Percentiles rank a stretch among this genome's conserved stretches.
These are phyloP conservation scores for Eurystomus glaucurus DNA, from an alignment of 2,797 vertebrate species.

Conservation along the genomic window DNA sequence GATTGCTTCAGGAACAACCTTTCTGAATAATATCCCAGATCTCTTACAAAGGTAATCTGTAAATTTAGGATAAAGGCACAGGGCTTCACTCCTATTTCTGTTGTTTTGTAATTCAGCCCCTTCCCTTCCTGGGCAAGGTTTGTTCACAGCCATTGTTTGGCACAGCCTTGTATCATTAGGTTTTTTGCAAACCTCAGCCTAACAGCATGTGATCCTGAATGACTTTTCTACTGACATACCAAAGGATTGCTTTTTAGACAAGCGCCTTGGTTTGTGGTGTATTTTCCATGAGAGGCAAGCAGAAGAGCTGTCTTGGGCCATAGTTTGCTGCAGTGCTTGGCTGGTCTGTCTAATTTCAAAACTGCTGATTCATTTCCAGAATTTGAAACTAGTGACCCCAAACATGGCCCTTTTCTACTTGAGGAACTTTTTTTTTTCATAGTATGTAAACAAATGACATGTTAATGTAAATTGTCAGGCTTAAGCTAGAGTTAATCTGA, in stretches of 20 bases:
- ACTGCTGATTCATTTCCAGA: constrained; percentile 73
- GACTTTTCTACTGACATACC: not conserved
- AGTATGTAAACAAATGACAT: constrained; percentile 61
- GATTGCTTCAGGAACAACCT: not conserved
- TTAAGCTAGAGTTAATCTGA: constrained; percentile 61
- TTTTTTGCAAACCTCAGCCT: constrained; percentile 9
- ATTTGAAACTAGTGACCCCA: constrained; percentile 49
- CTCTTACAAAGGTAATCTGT: not conserved
- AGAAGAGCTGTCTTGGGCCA: not conserved
- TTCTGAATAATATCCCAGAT: not conserved
- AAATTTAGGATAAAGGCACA: not conserved
- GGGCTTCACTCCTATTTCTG: not conserved
- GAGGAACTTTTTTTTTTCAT: constrained; percentile 43
- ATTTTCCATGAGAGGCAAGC: not conserved
- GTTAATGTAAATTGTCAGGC: constrained; percentile 66
- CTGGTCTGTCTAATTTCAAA: constrained; percentile 47
- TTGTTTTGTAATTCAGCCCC: not conserved
- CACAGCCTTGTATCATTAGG: not conserved
- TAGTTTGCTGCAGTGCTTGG: not conserved
- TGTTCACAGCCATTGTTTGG: not conserved
- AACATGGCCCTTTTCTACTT: constrained; percentile 8
- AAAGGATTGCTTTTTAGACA: not conserved
- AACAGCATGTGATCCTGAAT: not conserved
- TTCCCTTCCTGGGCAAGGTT: not conserved
- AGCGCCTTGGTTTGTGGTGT: not conserved